Base-by-base conservation (phyloP, 1,140 invertebrate species). In the Bathynomus jamesi region DNA sequence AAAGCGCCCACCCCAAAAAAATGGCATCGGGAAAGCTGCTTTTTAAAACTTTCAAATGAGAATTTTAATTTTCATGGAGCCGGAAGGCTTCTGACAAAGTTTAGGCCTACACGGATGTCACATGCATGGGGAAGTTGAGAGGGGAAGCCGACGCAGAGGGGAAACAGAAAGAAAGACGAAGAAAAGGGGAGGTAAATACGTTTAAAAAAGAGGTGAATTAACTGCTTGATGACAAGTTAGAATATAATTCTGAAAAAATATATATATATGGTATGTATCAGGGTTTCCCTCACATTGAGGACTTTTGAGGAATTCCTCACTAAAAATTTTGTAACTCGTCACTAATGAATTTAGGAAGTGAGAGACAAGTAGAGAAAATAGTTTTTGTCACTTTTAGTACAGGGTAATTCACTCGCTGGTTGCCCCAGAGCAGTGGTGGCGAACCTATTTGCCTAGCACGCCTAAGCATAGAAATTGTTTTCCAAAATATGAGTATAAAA, bases 191-290 rank as follows among this genome's bases (percentile, higher is more conserved):
- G 40, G 40, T 61, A 28, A 28, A 28, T 21, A 27, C 29, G 27
- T 21, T 28, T 65, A 24, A 17, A 8, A 10, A 65, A 8, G 63
- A 30, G 25, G 2, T 29, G 63, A 53, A 53, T 53, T 7, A 30
- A 10, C 13, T 30, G n/a, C 29, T 28, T 29, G 13, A 28, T 65
- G 60, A 10, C 25, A 25, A 0, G 30, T 3, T 17, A 28, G n/a
- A 28, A 65, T 25, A 65, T 25, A 65, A 11, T 28, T 25, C 28
- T 65, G 30, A n/a, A 65, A 28, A 65, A 11, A 65, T 65, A 24
- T 65, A 65, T 65, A 65, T 64, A 28, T 64, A 28, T 64, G n/a
- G n/a, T n/a, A n/a, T n/a, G n/a, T n/a, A n/a, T n/a, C 29, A n/a
- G n/a, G n/a, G n/a, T n/a, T n/a, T n/a, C n/a, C n/a, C n/a, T n/a